phyloP scores from a whole-genome alignment of 2,113 vertebrate genomes.

The Channa maculata region DNA sequence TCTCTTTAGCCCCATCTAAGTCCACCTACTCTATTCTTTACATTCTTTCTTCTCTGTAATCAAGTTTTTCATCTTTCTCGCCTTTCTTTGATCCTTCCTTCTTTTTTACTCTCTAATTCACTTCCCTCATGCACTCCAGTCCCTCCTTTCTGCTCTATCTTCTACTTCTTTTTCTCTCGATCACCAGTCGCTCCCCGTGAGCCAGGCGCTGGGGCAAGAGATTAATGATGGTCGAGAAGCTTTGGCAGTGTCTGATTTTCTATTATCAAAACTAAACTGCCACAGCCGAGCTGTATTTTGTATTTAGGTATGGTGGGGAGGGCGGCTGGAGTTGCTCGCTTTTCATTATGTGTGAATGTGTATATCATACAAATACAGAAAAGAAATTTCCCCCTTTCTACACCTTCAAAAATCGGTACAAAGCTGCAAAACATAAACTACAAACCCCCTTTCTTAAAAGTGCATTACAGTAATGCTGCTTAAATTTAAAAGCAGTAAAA shows the following conservation, averaged over 20 bases:
- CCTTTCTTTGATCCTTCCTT: conserved; percentile 42
- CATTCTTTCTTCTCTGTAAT: conserved; percentile 40
- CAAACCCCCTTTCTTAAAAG: neutral
- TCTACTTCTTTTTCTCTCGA: conserved; percentile 53
- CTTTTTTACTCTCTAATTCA: conserved; percentile 50
- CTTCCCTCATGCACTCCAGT: conserved; percentile 48
- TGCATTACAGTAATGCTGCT: neutral
- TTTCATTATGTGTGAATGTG: conserved; percentile 67
- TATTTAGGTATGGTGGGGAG: conserved; percentile 43
- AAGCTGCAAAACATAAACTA: neutral
- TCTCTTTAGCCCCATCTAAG: conserved; percentile 36
- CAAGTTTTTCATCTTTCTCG: conserved; percentile 46
- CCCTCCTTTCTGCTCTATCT: conserved; percentile 42
- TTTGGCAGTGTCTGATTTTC: conserved; percentile 76
- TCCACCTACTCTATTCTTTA: conserved; percentile 25
- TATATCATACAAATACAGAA: conserved; percentile 62
- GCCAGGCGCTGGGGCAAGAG: conserved; percentile 62
- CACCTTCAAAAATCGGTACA: neutral
- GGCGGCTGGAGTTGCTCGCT: conserved; percentile 71
- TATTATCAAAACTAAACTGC: conserved; percentile 75
- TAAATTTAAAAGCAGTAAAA: neutral
- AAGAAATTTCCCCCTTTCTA: neutral
- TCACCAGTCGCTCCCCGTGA: conserved; percentile 57
- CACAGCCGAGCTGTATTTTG: conserved; percentile 64
- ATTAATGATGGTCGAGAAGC: conserved; percentile 74